Percentiles rank a stretch among this genome's conserved stretches.
Conservation (phyloP, 2,888 invertebrate species). For the Reticulitermes lucifugus region DNA sequence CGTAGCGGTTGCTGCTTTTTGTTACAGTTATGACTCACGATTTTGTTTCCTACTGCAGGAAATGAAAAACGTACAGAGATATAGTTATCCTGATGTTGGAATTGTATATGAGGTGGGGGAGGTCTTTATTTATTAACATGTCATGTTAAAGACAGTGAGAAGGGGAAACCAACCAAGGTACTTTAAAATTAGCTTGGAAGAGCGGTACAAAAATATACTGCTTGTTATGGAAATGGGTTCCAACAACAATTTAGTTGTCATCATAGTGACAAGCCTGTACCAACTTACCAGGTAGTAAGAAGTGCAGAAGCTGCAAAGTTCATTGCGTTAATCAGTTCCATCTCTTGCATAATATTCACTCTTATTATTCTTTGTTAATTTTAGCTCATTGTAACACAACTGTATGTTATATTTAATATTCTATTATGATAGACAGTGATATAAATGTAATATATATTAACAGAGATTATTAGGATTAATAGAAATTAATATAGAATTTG, state of each 20-base stretch:
- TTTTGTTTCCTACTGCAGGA: background rate
- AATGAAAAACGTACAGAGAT: background rate
- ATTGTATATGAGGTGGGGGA: background rate
- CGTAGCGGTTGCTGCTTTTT: background rate
- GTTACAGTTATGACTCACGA: constrained; percentile 5
- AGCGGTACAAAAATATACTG: background rate
- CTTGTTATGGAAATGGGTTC: background rate
- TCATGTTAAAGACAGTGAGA: background rate
- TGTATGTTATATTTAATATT: too few relatives aligned
- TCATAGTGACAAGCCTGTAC: background rate
- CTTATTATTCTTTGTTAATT: too few relatives aligned
- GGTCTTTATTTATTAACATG: constrained; percentile 6
- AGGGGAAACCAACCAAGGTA: background rate
- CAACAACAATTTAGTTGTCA: constrained; percentile 5
- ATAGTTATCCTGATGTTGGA: background rate
- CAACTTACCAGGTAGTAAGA: background rate
- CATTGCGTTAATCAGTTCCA: too few relatives aligned
- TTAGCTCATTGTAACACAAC: too few relatives aligned
- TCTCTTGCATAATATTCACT: too few relatives aligned
- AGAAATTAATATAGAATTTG: too few relatives aligned
- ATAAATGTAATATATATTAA: too few relatives aligned
- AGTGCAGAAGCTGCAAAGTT: background rate
- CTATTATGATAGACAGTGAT: too few relatives aligned
- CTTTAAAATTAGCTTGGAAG: background rate
- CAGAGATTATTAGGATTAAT: too few relatives aligned